Conservation (phyloP, 92 coral and sea anemone species). For the Virgularia gustaviana region DNA sequence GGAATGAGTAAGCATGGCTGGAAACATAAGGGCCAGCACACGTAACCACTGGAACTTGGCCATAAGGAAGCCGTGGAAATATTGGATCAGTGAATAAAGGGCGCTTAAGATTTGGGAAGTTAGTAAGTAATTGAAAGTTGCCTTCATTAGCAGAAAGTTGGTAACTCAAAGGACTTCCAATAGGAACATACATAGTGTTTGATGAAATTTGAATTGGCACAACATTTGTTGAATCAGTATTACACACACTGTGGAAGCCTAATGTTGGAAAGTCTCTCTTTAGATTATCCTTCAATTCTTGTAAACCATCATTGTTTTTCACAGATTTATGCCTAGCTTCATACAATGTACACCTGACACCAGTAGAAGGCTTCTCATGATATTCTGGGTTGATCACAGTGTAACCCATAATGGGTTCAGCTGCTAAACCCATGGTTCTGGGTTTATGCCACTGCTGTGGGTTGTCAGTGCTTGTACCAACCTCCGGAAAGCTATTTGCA, state of each 20-base stretch:
- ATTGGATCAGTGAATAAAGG: not conserved
- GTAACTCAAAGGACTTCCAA: constrained; percentile 37
- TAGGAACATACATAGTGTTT: not conserved
- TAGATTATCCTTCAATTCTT: constrained; percentile 1
- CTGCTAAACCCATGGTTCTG: constrained; percentile 17
- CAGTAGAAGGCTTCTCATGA: not conserved
- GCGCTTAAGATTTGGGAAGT: not conserved
- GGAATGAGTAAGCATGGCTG: not conserved
- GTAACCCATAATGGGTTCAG: constrained; percentile 48
- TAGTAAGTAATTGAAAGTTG: not conserved
- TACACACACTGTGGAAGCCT: not conserved
- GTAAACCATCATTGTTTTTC: not conserved
- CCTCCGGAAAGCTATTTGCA: constrained; percentile 26
- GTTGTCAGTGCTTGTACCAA: constrained; percentile 41
- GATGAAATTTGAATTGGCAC: not conserved
- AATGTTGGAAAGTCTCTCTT: not conserved
- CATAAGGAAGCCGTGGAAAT: not conserved
- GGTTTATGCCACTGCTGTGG: constrained; percentile 58
- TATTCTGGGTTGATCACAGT: constrained; percentile 2
- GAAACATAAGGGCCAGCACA: not conserved
- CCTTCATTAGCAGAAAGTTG: constrained; percentile 13
- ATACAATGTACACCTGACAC: not conserved
- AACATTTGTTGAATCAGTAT: not conserved
- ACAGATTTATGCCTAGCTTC: constrained; percentile 8
- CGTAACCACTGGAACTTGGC: not conserved